Conservation (phyloP, 2,113 vertebrate species). For the Cephalopterus ornatus region DNA sequence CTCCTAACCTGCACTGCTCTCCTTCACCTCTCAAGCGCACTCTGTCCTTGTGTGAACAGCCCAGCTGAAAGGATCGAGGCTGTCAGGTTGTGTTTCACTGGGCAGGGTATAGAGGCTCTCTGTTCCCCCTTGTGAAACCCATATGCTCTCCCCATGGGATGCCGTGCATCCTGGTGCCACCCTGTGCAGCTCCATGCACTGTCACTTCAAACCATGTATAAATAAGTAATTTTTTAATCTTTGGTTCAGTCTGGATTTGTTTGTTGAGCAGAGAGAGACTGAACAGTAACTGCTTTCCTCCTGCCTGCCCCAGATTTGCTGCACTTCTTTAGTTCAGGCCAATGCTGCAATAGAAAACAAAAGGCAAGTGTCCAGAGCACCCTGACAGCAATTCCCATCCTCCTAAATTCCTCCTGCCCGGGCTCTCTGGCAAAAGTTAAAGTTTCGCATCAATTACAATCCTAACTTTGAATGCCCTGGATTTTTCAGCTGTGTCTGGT, state of each 20-base stretch:
- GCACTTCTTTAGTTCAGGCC: neutral
- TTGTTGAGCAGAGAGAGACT: neutral
- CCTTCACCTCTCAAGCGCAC: neutral
- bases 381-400: neutral
- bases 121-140: neutral
- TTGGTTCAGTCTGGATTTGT: neutral
- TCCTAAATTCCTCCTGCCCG: neutral
- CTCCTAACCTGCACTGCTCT: neutral
- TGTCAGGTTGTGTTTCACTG: neutral
- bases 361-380: neutral
- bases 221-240: neutral
- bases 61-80: neutral
- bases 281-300: neutral
- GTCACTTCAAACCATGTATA: fast-evolving
- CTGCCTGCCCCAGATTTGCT: neutral
- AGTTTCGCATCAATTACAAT: neutral
- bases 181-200: neutral
- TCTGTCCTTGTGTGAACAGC: neutral
- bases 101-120: neutral
- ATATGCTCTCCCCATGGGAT: fast-evolving
- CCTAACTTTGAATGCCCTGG: neutral
- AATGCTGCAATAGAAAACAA: neutral
- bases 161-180: neutral
- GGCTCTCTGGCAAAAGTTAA: neutral
- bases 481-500: neutral